Base-by-base conservation (phyloP, 1,140 invertebrate species). In the Diuraphis noxia region DNA sequence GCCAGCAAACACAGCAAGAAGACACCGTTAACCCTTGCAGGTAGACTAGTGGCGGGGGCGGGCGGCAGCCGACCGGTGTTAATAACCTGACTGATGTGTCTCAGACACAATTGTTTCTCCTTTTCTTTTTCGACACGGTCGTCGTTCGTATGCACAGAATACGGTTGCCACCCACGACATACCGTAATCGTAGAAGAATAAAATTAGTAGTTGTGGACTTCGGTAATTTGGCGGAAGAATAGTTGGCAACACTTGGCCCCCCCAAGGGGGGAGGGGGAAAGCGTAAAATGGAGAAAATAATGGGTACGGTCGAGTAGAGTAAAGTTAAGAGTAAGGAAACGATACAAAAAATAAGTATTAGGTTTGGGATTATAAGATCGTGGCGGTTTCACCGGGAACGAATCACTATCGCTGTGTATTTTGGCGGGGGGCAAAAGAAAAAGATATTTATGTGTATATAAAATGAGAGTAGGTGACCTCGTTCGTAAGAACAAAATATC, bases 1-100 rank as follows among this genome's bases (percentile, higher is more conserved):
- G 56, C 77, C 21, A 17, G 25, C 23, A 21, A 43, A 81, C 81
- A 85, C n/a, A 17, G 56, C 79, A 41, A 84, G 46, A 34, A 63
- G 91, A 85, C 91, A 77, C 91, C 82, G 84, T 92, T 92, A 87
- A 79, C 89, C 89, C 77, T 49, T 34, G 72, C 56, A n/a, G 56
- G 56, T n/a, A 72, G 40, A 43, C 41, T 25, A 23, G 43, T 63
- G 34, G 34, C 46, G 79, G 81, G 82, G 77, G 36, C 38, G 81
- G 38, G 81, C 43, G 43, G 34, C 34, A 30, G 43, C 77, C 34
- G 77, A 79, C 89, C 25, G 43, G 89, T 82, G 89, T 91, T 91
- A 91, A 91, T 91, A 91, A 91, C 89, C 89, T 91, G 43, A 91
- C 82, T 82, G 77, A 89, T 49, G 41, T 30, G 23, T 49, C 36